Base-by-base conservation (phyloP, 2,888 invertebrate species). In the Amitus sp. region DNA sequence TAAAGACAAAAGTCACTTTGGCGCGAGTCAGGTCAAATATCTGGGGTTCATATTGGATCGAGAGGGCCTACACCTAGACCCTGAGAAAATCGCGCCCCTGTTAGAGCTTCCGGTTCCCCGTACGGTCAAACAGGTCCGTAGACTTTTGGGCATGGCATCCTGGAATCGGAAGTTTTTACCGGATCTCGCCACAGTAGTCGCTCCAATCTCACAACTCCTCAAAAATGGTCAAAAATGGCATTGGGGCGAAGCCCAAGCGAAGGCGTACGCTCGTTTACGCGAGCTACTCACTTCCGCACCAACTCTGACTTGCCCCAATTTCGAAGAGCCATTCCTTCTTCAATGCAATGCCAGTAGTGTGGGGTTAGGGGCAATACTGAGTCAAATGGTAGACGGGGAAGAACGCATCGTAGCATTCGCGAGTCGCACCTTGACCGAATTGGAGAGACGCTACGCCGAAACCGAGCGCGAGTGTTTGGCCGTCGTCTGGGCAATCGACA, bases 101-200 rank as follows among this genome's bases (percentile, higher is more conserved):
- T 9, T 27, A 27, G 27, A 27, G 4, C 4, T 27, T 27, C 27
- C 27, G 4, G 27, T 9, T 9, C 27, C 27, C 4, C 27, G 27
- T 9, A 27, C 27, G 27, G 9, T 27, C 27, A 27, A 27, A 9
- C 27, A 27, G 9, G 27, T 27, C 27, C 27, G 27, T 9, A 27
- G 27, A 27, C 9, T 27, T 27, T 9, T 27, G 9, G 27, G 27
- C 5, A 9, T 9, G 5, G 27, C 9, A 6, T 27, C 27, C 5
- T 79, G 73, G 68, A 78, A 74, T 50, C 54, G 75, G 1, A 62
- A 70, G 13, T 78, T 72, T 47, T 66, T 74, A 7, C 30, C 19
- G 0, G 40, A 58, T 4, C 69, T 71, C 15, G 62, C 68, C 6
- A 54, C 47, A 0, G 34, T 65, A 1, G 64, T 69, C 0, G 48